Base-by-base conservation (phyloP, 2,888 invertebrate genomes). In the Sinhomidia bicolor region DNA sequence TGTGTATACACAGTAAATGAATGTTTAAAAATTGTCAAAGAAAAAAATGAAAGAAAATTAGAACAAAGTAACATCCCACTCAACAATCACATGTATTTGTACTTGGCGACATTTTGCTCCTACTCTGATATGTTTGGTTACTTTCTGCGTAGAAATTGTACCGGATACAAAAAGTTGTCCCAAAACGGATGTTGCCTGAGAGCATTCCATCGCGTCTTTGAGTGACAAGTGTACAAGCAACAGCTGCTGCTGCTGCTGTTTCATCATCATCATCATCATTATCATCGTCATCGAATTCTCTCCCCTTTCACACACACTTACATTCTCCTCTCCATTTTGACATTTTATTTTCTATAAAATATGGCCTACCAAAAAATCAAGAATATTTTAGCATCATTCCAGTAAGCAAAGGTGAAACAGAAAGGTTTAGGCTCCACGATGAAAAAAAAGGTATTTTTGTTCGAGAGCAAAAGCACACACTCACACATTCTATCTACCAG, bases 101-200 rank as follows among this genome's bases (percentile, higher is more conserved):
- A 57, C 23, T 62, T 14, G 1, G 51, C 14, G 12, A 20, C 41
- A 74, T 47, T 44, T 47, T 26, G 51, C 51, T 32, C 10, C 62
- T 60, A 20, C 41, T 23, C 51, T 20, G 36, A 20, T 36, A n/a
- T n/a, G n/a, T n/a, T n/a, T n/a, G 44, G 12, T 74, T 44, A 12
- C 12, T 32, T 65, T 32, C 7, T 51, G n/a, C 32, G n/a, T 65
- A 54, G 54, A 51, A 83, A 71, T 44, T 54, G 41, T 29, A 80
- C 87, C 81, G 87, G 82, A 87, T 87, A 81, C 76, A 62, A 62
- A 87, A 82, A 62, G 68, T 62, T 82, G 87, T 87, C 87, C 81
- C 82, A 65, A 1, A 87, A 82, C 87, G 87, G 87, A 87, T 87
- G 87, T 82, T 87, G 60, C 87, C 76, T 76, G 65, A 81, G 76